Conservation (phyloP, 2,113 vertebrate species). For the Mesoclemmys tuberculata region DNA sequence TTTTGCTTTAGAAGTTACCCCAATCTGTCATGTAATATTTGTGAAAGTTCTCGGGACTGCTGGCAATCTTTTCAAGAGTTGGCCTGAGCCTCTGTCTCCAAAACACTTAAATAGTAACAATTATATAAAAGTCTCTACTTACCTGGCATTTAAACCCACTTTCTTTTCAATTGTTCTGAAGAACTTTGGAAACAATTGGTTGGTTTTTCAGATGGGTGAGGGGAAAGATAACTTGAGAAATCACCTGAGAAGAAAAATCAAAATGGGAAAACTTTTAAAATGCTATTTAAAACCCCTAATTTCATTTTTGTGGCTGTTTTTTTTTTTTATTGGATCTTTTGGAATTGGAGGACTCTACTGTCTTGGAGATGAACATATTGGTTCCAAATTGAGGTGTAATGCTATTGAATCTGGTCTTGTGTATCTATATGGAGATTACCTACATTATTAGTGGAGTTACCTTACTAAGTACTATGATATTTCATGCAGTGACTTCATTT, state of each 20-base stretch:
- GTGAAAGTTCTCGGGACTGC: not conserved
- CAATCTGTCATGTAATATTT: no score
- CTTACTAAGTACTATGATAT: not conserved
- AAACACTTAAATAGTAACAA: not conserved
- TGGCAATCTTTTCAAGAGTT: constrained; percentile 34
- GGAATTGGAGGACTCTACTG: not conserved
- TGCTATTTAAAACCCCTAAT: not conserved
- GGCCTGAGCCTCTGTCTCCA: not conserved
- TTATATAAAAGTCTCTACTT: not conserved
- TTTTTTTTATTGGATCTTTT: not conserved
- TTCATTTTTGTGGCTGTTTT: not conserved
- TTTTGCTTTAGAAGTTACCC: constrained; percentile 36
- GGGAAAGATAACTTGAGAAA: not conserved
- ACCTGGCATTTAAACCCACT: not conserved
- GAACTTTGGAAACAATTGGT: not conserved
- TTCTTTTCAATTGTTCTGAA: not conserved
- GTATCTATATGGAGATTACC: not conserved
- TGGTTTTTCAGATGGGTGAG: not conserved
- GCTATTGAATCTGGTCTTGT: not conserved
- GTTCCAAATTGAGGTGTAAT: not conserved
- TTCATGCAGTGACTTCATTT: not conserved
- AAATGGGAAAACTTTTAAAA: not conserved
- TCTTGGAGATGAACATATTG: not conserved
- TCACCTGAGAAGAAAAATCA: not conserved
- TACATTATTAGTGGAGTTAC: not conserved